phyloP scores from a whole-genome alignment of 2,113 vertebrate genomes.

The Perca schrenkii region DNA sequence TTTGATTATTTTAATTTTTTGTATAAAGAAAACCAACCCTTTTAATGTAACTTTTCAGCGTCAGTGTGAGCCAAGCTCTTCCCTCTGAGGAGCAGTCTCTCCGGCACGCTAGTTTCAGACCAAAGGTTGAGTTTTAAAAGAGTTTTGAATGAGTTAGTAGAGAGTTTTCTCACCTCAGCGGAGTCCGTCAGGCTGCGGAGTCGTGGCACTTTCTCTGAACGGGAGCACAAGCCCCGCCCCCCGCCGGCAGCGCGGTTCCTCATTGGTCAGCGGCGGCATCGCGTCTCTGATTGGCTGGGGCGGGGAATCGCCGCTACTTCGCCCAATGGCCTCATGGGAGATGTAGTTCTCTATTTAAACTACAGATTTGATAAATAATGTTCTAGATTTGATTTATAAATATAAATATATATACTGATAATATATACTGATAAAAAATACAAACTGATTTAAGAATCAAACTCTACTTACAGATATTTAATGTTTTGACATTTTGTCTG shows the following conservation, averaged over 20 bases:
- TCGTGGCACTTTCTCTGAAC: slow-evolving; percentile 47
- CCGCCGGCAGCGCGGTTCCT: neutral
- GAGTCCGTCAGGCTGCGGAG: slow-evolving; percentile 22
- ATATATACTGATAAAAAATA: too few species aligned
- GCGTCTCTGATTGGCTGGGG: too few species aligned
- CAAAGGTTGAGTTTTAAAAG: neutral
- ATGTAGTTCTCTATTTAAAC: slow-evolving; percentile 9
- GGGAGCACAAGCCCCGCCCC: slow-evolving; percentile 3
- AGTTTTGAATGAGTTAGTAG: neutral
- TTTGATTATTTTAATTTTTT: too few species aligned
- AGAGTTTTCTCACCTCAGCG: slow-evolving; percentile 19
- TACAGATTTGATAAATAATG: neutral
- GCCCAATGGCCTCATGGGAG: neutral
- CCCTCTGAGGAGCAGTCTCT: too few species aligned
- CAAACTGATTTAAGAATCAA: neutral
- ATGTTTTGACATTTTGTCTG: too few species aligned
- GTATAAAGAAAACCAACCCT: too few species aligned
- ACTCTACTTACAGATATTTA: neutral
- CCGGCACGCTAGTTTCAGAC: neutral
- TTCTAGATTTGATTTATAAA: too few species aligned
- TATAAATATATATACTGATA: too few species aligned
- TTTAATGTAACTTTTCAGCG: too few species aligned
- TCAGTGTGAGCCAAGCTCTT: too few species aligned
- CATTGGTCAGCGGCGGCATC: neutral
- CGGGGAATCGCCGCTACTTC: too few species aligned